A percentile compares a stretch with the other conserved stretches of the same genome.
phyloP scores from a whole-genome alignment of 2,797 vertebrate genomes.

The Tiaroga cobitis region DNA sequence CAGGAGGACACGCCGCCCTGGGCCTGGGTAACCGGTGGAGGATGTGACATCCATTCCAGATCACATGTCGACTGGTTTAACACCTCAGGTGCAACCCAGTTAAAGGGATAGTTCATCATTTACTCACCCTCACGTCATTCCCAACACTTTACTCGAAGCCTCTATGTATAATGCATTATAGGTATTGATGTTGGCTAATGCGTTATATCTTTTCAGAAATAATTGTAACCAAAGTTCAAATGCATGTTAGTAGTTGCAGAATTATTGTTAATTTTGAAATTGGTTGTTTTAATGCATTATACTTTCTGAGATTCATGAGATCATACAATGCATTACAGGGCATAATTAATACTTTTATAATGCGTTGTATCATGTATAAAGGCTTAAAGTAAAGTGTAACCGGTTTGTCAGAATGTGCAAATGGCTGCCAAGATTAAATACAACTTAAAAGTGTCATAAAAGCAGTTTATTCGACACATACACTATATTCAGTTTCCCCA shows the following conservation, averaged over 20 bases:
- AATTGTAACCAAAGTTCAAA: background rate
- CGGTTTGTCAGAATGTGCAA: background rate
- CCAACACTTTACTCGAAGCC: background rate
- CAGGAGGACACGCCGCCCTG: slow-evolving; percentile 85
- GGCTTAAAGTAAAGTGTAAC: background rate
- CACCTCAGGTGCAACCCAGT: slow-evolving; percentile 63
- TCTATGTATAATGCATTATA: background rate
- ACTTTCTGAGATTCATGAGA: background rate
- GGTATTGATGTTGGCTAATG: background rate
- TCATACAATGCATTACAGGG: background rate
- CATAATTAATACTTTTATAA: background rate
- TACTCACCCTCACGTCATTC: background rate
- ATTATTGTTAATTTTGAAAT: background rate
- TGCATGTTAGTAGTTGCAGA: background rate
- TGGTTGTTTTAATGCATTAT: background rate
- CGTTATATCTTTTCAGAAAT: background rate
- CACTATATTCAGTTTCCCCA: background rate
- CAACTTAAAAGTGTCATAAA: background rate
- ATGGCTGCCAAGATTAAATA: background rate
- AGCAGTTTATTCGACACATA: background rate
- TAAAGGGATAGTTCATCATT: background rate
- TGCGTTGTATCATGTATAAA: background rate
- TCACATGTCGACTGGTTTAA: slow-evolving; percentile 88
- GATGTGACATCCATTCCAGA: slow-evolving; percentile 83
- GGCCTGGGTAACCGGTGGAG: slow-evolving; percentile 92